Evolutionary conservation across 1,140 invertebrate species (phyloP).

Genomic region (Leptinotarsa texana): DNA sequence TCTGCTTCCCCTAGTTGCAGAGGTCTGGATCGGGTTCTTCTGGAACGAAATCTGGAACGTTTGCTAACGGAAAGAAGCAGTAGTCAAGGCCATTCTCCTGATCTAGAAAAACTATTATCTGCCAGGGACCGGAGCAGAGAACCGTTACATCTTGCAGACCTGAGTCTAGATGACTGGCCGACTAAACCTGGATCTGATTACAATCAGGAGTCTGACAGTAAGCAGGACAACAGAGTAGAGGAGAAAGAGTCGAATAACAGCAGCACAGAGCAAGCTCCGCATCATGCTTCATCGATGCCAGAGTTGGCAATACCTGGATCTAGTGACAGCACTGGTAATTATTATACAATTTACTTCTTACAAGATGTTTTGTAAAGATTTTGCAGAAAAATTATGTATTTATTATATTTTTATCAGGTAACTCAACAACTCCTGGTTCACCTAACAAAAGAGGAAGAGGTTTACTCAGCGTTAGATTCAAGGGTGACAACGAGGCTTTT

Average conservation of each 20-base stretch:
- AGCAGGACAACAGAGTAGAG: conserved; percentile 32
- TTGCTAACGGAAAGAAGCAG: conserved; percentile 55
- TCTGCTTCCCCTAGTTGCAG: conserved; percentile 52
- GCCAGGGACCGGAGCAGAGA: conserved; percentile 63
- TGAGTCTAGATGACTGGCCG: conserved; percentile 58
- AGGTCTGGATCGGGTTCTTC: conserved; percentile 63
- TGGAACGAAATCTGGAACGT: conserved; percentile 65
- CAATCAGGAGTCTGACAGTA: conserved; percentile 41
- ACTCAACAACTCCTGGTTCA: conserved; percentile 47
- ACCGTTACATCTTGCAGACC: conserved; percentile 61
- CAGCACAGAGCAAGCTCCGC: conserved; percentile 46
- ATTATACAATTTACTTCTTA: neutral
- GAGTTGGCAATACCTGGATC: conserved; percentile 59
- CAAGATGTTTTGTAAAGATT: no score
- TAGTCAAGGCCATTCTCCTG: conserved; percentile 43
- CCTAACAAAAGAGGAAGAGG: conserved; percentile 50
- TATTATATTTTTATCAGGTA: conserved; percentile 13
- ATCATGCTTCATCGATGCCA: conserved; percentile 69
- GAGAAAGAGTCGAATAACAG: conserved; percentile 32
- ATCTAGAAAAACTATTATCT: conserved; percentile 60
- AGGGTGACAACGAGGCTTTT: conserved; percentile 65
- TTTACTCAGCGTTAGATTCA: conserved; percentile 65
- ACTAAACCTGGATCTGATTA: conserved; percentile 45
- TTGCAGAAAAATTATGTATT: no score
- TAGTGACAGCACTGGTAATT: conserved; percentile 30